Percentiles rank a stretch among this genome's conserved stretches.
These are phyloP conservation scores for Drosophila nr. medialis DNA, from an alignment of 2,888 invertebrate genomes.

Conservation along the genomic window DNA sequence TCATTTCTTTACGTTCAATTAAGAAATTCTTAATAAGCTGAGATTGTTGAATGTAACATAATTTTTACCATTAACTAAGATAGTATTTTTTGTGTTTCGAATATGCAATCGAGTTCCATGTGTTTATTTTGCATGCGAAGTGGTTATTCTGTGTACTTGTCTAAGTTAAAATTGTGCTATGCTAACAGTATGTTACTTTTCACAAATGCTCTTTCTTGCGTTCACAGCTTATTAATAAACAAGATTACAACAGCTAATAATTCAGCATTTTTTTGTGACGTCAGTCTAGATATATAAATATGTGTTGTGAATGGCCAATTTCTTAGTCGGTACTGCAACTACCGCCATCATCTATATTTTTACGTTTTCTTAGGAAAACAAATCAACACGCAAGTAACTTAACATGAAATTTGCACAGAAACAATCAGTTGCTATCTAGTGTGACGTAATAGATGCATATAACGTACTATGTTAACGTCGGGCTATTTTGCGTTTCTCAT, in stretches of 20 bases:
- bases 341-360: neutral
- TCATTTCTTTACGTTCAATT: neutral
- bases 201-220: constrained; percentile 4
- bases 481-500: neutral
- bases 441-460: neutral
- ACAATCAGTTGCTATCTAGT: neutral
- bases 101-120: neutral
- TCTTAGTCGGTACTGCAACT: too few relatives aligned
- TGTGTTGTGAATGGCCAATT: neutral
- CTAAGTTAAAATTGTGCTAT: neutral
- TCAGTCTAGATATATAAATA: neutral
- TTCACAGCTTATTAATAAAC: constrained; percentile 13
- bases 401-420: neutral
- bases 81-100: neutral
- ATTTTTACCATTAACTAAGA: neutral
- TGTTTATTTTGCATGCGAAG: neutral
- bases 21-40: neutral
- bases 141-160: constrained; percentile 4
- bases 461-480: neutral
- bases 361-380: neutral
- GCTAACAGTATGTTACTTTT: constrained; percentile 1
- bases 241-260: neutral
- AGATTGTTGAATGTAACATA: neutral
- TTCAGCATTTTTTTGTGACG: neutral
- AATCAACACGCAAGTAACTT: neutral